Evolutionary conservation across 2,113 vertebrate species (phyloP).

Genomic region (Leucopsar rothschildi): DNA sequence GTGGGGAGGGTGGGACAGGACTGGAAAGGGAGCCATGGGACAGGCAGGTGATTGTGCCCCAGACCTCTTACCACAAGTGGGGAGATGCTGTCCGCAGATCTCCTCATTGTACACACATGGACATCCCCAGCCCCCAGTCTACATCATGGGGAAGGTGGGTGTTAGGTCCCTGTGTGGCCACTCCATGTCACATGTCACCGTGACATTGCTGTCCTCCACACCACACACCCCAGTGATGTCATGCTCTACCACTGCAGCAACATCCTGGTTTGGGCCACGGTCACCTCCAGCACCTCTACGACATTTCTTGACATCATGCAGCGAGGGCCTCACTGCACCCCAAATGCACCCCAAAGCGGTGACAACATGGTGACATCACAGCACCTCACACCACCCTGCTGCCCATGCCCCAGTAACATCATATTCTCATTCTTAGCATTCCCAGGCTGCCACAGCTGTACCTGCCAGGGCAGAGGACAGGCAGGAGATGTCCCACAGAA

Average conservation of each 20-base stretch:
- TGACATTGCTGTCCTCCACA: background rate
- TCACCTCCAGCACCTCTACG: background rate
- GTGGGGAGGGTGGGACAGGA: fast-evolving
- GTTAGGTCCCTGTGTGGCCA: background rate
- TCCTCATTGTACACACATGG: background rate
- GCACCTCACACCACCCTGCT: background rate
- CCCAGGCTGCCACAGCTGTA: background rate
- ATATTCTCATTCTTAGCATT: background rate
- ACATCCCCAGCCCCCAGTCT: background rate
- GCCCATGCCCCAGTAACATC: background rate
- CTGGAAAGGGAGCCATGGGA: background rate
- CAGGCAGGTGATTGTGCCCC: background rate
- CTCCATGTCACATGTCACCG: fast-evolving
- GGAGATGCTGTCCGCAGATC: background rate
- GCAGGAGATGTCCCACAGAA: background rate
- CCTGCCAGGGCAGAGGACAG: background rate
- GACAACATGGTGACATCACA: background rate
- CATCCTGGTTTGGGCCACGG: background rate
- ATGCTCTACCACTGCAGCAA: background rate
- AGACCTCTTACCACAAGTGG: background rate
- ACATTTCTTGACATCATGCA: fast-evolving
- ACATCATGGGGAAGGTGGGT: background rate
- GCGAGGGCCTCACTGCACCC: background rate
- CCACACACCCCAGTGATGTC: background rate
- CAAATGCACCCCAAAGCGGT: background rate